Base-by-base conservation (phyloP, 2,797 vertebrate genomes). In the Vultur gryphus region DNA sequence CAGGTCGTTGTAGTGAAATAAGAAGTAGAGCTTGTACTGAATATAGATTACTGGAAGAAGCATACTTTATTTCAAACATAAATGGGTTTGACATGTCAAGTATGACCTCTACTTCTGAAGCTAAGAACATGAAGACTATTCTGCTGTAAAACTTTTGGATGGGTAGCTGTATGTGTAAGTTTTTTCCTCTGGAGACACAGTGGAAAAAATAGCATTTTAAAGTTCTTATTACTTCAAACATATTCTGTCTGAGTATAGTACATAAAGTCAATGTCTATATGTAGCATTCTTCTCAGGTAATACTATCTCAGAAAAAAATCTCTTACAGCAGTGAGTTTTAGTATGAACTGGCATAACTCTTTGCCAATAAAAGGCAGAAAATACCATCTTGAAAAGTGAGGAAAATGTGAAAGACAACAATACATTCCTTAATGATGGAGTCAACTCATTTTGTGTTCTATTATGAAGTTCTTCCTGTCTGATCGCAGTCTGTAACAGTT, bases 381-480 rank as follows among this genome's bases (percentile, higher is more conserved):
- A 73, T 48, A 28, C 62, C 2, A 1, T 61, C 31, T 52, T 73
- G 41, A 67, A 72, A 77, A 80, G 24, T 16, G 31, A 91, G 39
- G 37, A 84, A 92, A 67, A 71, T 12, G n/a, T 61, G 81, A 35
- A 90, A 51, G 82, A 80, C 54, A 84, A 44, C 71, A 89, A 52
- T 73, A 33, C 55, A 54, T 93, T 95, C 82, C 62, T 86, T 84
- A 88, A 86, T 64, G 62, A 67, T 92, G 2, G 4, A 64, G 7
- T 94, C 76, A 84, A 17, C 23, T 83, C n/a, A 41, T 72, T 89
- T 90, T 91, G n/a, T 87, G 39, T 89, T 93, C 91, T 85, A 65
- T 96, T 96, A 64, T 70, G 43, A 85, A 83, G 72, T 66, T 78
- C 92, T 94, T 97, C 90, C 86, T 90, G 76, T 94, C 67, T 92